Evolutionary conservation across 2,113 vertebrate genomes (phyloP).

Genomic region (Pyxicephalus adspersus): DNA sequence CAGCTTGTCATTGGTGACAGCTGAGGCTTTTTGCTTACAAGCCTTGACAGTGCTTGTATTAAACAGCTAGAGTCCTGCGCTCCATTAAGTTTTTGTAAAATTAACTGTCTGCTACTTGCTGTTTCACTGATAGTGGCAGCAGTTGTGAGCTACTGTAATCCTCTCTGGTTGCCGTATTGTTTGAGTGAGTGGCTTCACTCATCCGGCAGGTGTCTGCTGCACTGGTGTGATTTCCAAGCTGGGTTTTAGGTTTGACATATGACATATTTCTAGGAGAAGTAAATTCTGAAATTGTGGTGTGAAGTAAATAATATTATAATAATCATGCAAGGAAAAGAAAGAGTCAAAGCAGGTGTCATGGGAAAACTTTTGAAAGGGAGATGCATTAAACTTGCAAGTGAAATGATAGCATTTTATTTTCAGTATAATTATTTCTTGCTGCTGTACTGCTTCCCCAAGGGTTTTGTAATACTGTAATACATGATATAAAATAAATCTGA

Average conservation of each 20-base stretch:
- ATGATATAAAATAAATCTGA: neutral
- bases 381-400: neutral
- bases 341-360: neutral
- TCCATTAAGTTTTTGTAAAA: slow-evolving; percentile 83
- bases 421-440: neutral
- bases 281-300: slow-evolving; percentile 10
- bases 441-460: neutral
- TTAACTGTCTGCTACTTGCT: slow-evolving; percentile 77
- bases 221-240: slow-evolving; percentile 45
- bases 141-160: slow-evolving; percentile 66
- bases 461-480: neutral
- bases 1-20: slow-evolving; percentile 74
- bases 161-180: slow-evolving; percentile 61
- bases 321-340: neutral
- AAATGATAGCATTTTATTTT: neutral
- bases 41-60: slow-evolving; percentile 76
- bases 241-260: slow-evolving; percentile 34
- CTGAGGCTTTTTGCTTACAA: slow-evolving; percentile 75
- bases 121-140: slow-evolving; percentile 67
- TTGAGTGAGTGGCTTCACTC: slow-evolving; percentile 59
- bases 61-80: slow-evolving; percentile 75
- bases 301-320: slow-evolving; percentile 24
- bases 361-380: neutral
- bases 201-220: slow-evolving; percentile 52
- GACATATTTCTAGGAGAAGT: slow-evolving; percentile 42